A percentile compares a stretch with the other conserved stretches of the same genome.
Evolutionary conservation across 2,888 invertebrate species (phyloP).

Genomic region (Lagria hirta): DNA sequence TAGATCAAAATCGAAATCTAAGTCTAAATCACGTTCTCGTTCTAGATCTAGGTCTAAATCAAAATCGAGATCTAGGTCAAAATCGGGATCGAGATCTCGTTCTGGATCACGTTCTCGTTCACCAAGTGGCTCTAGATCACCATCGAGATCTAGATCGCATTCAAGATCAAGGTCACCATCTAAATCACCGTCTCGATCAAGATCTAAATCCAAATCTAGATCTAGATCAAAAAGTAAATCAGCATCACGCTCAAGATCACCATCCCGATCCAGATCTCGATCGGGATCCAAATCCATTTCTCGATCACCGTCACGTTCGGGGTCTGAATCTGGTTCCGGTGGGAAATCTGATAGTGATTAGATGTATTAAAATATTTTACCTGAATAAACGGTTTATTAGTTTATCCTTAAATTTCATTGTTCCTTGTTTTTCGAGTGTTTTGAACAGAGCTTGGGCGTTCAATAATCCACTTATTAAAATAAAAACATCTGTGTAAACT

Average conservation of each 20-base stretch:
- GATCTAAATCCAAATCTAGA: slow-evolving; percentile 27
- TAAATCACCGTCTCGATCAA: slow-evolving; percentile 24
- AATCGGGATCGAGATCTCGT: slow-evolving; percentile 47
- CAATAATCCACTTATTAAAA: slow-evolving; percentile 62
- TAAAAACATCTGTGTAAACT: slow-evolving; percentile 64
- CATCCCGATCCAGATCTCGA: slow-evolving; percentile 32
- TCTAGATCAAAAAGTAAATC: slow-evolving; percentile 42
- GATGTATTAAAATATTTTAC: slow-evolving; percentile 43
- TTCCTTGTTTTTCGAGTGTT: slow-evolving; percentile 57
- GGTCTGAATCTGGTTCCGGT: slow-evolving; percentile 32
- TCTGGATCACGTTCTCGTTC: slow-evolving; percentile 41
- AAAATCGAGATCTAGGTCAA: slow-evolving; percentile 45
- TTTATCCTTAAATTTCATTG: slow-evolving; percentile 57
- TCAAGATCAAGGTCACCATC: slow-evolving; percentile 48
- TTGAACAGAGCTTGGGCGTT: slow-evolving; percentile 59
- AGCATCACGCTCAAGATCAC: slow-evolving; percentile 49
- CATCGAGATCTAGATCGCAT: slow-evolving; percentile 49
- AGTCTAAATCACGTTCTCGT: slow-evolving; percentile 48
- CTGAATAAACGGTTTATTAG: slow-evolving; percentile 60
- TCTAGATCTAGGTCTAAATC: slow-evolving; percentile 49
- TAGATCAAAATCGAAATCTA: slow-evolving; percentile 41
- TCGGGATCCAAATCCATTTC: slow-evolving; percentile 42
- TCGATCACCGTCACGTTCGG: slow-evolving; percentile 44
- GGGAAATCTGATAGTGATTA: slow-evolving; percentile 42
- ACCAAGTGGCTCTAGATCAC: slow-evolving; percentile 43